A percentile compares a stretch with the other conserved stretches of the same genome.
These are phyloP conservation scores for Hoplostethus atlanticus DNA, from an alignment of 2,797 vertebrate genomes.

Conservation along the genomic window DNA sequence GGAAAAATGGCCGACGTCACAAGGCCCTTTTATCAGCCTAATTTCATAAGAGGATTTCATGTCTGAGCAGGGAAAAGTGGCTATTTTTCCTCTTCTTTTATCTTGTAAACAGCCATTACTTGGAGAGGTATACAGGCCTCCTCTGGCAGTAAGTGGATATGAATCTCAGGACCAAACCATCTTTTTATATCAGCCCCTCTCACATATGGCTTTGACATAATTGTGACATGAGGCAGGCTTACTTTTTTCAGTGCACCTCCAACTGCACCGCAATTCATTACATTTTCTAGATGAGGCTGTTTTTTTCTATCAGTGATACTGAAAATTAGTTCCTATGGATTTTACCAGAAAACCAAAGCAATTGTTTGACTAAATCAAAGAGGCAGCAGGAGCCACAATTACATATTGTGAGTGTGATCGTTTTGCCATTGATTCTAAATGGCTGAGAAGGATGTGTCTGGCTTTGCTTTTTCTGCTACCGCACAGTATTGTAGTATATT, in stretches of 20 bases:
- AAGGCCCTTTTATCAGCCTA: constrained; percentile 85
- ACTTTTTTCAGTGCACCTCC: constrained; percentile 50
- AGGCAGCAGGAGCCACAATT: constrained; percentile 78
- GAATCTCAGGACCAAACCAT: constrained; percentile 79
- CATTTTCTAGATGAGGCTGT: constrained; percentile 73
- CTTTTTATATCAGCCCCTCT: constrained; percentile 79
- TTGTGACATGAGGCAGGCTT: constrained; percentile 72
- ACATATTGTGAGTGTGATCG: constrained; percentile 79
- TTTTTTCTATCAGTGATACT: constrained; percentile 64
- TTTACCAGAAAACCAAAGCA: constrained; percentile 68
- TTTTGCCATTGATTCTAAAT: constrained; percentile 77
- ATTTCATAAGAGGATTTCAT: constrained; percentile 82
- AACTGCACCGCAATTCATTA: constrained; percentile 64
- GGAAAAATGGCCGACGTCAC: constrained; percentile 83
- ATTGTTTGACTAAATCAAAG: constrained; percentile 83
- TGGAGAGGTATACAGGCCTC: constrained; percentile 74
- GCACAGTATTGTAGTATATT: constrained; percentile 63
- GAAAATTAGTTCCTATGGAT: constrained; percentile 78
- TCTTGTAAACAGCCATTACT: constrained; percentile 85
- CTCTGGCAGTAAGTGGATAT: constrained; percentile 82
- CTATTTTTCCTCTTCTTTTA: constrained; percentile 83
- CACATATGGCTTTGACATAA: constrained; percentile 74
- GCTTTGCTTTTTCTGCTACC: constrained; percentile 56
- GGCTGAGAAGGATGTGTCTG: constrained; percentile 68
- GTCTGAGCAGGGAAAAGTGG: constrained; percentile 78